A percentile compares a stretch with the other conserved stretches of the same genome.
These are phyloP conservation scores for Todus mexicanus DNA, from an alignment of 2,797 vertebrate genomes.

Conservation along the genomic window DNA sequence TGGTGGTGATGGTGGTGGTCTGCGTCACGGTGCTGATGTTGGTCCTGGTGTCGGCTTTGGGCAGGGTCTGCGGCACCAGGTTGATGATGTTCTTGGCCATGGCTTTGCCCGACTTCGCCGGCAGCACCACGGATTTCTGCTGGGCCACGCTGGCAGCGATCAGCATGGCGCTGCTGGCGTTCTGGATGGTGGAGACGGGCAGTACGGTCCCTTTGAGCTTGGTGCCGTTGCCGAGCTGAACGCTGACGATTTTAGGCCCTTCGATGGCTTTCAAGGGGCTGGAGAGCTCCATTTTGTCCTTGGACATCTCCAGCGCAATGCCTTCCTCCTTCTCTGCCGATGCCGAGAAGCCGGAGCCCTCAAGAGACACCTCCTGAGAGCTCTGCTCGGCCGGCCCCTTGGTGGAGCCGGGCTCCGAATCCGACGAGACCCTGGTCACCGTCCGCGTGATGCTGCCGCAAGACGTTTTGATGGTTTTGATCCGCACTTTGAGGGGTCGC, in stretches of 20 bases:
- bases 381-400: not conserved
- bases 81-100: conserved; percentile 82
- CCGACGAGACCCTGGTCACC: conserved; percentile 78
- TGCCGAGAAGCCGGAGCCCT: not conserved
- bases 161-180: conserved; percentile 91
- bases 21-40: not conserved
- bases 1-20: conserved; percentile 43
- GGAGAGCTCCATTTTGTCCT: not conserved
- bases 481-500: conserved; percentile 90
- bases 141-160: conserved; percentile 86
- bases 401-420: conserved; percentile 45
- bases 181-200: conserved; percentile 83
- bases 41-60: conserved; percentile 63
- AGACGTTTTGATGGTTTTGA: conserved; percentile 92
- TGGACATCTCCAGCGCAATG: rapidly evolving
- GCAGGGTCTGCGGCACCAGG: conserved; percentile 78
- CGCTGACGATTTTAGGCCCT: conserved; percentile 68
- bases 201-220: conserved; percentile 78
- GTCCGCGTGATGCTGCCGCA: conserved; percentile 85
- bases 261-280: not conserved
- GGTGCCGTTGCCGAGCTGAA: conserved; percentile 74
- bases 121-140: conserved; percentile 76
- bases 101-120: conserved; percentile 77
- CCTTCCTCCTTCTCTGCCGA: not conserved
- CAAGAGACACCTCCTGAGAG: not conserved